These are phyloP conservation scores for Helarctos malayanus DNA, from an alignment of 2,797 vertebrate species.

Conservation along the genomic window DNA sequence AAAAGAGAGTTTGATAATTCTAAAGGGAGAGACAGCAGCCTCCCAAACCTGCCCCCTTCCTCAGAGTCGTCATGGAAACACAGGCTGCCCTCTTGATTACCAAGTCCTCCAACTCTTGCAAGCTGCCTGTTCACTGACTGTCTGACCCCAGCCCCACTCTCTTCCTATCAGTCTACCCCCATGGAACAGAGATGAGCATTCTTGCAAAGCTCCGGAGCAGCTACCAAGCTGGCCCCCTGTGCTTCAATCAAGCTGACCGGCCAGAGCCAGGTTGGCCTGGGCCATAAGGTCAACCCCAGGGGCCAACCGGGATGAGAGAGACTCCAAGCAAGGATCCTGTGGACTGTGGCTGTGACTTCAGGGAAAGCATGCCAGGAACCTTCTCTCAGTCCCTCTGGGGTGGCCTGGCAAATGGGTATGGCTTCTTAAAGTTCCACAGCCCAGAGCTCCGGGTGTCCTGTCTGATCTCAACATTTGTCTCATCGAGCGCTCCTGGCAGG, in stretches of 20 bases:
- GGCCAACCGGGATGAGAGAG: neutral
- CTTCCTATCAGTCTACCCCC: neutral
- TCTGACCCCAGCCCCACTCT: neutral
- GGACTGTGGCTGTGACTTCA: neutral
- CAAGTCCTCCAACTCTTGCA: neutral
- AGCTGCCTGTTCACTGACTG: neutral
- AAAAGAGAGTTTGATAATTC: neutral
- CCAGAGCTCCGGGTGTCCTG: neutral
- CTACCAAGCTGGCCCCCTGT: neutral
- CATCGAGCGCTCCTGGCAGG: neutral
- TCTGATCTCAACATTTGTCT: neutral
- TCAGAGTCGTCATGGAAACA: neutral
- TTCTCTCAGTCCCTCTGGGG: neutral
- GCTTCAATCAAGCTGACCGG: neutral
- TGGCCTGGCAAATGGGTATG: neutral
- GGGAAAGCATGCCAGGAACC: neutral
- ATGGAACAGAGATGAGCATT: neutral
- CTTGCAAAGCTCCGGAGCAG: neutral
- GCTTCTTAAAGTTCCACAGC: neutral
- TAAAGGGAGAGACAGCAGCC: neutral
- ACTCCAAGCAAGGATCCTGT: neutral
- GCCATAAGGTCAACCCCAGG: neutral
- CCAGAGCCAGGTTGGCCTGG: neutral
- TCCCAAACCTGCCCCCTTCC: neutral
- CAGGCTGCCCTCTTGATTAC: neutral